These are phyloP conservation scores for Penaeus vannamei DNA, from an alignment of 1,140 invertebrate genomes.

Conservation along the genomic window DNA sequence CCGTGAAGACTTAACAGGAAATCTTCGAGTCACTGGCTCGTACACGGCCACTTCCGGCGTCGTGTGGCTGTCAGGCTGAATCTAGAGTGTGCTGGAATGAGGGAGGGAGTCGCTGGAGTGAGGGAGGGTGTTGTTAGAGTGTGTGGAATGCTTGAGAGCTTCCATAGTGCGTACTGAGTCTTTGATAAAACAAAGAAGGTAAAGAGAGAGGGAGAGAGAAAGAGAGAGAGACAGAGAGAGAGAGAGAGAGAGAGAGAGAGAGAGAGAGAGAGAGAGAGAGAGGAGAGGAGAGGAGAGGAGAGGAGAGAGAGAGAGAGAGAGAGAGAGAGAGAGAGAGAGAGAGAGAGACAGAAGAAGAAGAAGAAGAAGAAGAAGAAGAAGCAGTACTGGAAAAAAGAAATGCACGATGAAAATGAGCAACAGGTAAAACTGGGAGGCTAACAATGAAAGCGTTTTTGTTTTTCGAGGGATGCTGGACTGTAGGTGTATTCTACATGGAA, in stretches of 20 bases:
- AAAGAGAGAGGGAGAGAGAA: not conserved
- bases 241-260: not conserved
- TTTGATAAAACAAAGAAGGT: not conserved
- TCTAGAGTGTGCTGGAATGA: no score
- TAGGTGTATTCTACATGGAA: no score
- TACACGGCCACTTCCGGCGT: no score
- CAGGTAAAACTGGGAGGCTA: not conserved
- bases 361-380: not conserved
- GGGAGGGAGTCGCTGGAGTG: no score
- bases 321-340: slow-evolving; percentile 2
- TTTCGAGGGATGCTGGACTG: no score
- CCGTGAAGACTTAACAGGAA: no score
- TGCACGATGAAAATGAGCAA: not conserved
- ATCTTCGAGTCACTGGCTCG: no score
- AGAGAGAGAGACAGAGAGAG: not conserved
- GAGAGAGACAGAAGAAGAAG: not conserved
- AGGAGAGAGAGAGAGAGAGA: not conserved
- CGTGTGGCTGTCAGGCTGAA: no score
- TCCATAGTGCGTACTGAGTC: no score
- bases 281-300: no score
- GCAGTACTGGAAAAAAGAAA: not conserved
- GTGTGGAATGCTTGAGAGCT: not conserved
- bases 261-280: not conserved
- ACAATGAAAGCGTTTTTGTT: no score
- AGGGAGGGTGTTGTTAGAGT: no score